These are phyloP conservation scores for Pungitius pungitius DNA, from an alignment of 2,113 vertebrate species.

Conservation along the genomic window DNA sequence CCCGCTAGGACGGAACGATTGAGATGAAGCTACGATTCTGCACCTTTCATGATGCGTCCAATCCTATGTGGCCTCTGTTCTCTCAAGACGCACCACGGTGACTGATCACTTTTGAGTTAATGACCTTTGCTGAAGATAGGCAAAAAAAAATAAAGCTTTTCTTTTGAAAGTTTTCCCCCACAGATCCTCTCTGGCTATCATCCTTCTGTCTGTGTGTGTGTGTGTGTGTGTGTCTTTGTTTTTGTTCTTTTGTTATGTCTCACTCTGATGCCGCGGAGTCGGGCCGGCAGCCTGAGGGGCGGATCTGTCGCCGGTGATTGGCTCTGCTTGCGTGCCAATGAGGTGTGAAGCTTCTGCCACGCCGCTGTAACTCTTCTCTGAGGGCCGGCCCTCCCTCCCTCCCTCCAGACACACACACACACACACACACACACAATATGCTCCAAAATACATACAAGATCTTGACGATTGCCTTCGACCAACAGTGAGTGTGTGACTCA, in stretches of 20 bases:
- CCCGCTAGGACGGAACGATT: slow-evolving; percentile 17
- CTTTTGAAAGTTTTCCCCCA: slow-evolving; percentile 45
- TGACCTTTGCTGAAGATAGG: slow-evolving; percentile 43
- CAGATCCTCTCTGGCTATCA: slow-evolving; percentile 33
- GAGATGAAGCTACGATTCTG: slow-evolving; percentile 35
- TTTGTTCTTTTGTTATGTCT: slow-evolving; percentile 38
- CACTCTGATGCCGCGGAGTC: slow-evolving; percentile 46
- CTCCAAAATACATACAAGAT: slow-evolving; percentile 30
- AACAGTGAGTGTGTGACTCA: not conserved
- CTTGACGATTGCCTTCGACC: slow-evolving; percentile 38
- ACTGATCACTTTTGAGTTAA: slow-evolving; percentile 64
- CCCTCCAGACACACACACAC: not conserved
- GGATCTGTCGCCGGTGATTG: slow-evolving; percentile 67
- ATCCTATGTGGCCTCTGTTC: slow-evolving; percentile 1
- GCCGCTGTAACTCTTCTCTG: slow-evolving; percentile 67
- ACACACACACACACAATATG: slow-evolving; percentile 27
- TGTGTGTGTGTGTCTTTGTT: slow-evolving; percentile 12
- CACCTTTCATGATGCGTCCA: slow-evolving; percentile 44
- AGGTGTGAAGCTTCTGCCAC: slow-evolving; percentile 71
- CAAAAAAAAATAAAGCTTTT: slow-evolving; percentile 23
- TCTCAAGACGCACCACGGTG: slow-evolving; percentile 43
- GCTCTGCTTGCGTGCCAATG: slow-evolving; percentile 70
- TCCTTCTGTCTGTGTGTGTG: slow-evolving; percentile 22
- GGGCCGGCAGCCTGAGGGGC: slow-evolving; percentile 68
- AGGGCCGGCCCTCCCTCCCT: slow-evolving; percentile 49